phyloP scores from a whole-genome alignment of 2,888 invertebrate species.

The Drosophila paranaensis region DNA sequence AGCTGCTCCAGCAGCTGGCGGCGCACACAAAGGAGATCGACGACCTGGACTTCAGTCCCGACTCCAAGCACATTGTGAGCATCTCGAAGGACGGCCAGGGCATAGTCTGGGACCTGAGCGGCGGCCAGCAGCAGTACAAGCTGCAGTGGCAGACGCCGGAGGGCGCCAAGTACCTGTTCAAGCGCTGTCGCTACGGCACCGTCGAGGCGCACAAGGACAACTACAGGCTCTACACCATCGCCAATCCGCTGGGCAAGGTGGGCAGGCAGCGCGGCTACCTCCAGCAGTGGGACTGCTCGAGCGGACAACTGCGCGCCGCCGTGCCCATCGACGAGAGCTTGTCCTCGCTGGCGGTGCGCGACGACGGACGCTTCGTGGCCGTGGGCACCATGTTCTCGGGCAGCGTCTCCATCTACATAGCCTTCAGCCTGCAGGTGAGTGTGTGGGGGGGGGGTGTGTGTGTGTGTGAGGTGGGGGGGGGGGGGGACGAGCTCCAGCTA shows the following conservation, averaged over 20 bases:
- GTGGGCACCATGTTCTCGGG: constrained; percentile 97
- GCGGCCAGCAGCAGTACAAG: constrained; percentile 88
- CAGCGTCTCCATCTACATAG: constrained; percentile 94
- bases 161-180: constrained; percentile 92
- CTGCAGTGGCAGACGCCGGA: constrained; percentile 91
- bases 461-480: no score
- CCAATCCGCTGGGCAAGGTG: constrained; percentile 91
- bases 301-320: constrained; percentile 86
- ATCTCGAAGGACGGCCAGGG: constrained; percentile 95
- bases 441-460: constrained; percentile 84
- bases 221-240: constrained; percentile 90
- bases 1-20: constrained; percentile 88
- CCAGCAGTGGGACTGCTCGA: constrained; percentile 91
- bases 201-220: constrained; percentile 89
- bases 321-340: constrained; percentile 90
- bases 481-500: no score
- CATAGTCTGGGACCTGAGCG: constrained; percentile 90
- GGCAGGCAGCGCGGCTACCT: constrained; percentile 90
- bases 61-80: constrained; percentile 90
- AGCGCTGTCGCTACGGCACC: constrained; percentile 92
- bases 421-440: constrained; percentile 94
- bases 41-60: constrained; percentile 95
- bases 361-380: constrained; percentile 96
- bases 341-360: constrained; percentile 93
- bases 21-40: constrained; percentile 97